Evolutionary conservation across 1,140 invertebrate genomes (phyloP), one percentile per base, ranked within the genome.

Genomic region (Hylyphantes graminicola): DNA sequence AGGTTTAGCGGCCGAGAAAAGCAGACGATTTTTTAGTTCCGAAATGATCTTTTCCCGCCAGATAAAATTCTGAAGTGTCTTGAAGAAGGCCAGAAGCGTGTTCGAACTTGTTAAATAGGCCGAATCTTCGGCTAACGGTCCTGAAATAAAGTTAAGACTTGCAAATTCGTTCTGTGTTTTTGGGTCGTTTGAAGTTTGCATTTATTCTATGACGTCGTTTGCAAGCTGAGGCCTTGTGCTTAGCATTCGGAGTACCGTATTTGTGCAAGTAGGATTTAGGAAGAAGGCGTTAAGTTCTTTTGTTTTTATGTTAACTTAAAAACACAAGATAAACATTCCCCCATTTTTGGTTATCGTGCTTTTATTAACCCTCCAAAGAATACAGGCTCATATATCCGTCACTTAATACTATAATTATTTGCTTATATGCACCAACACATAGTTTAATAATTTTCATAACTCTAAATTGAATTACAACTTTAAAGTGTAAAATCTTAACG

Each of bases 101-200:
- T 51, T 63, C 61, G 61, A 63, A 67, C 61, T 78, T 78, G 76
- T 78, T 78, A 78, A 78, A 67, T 78, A 78, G 76, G 64, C 63
- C 76, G 76, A 67, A 51, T 76, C 61, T 53, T 59, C 68, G 61
- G 48, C 59, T 63, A 76, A 76, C 59, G 74, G n/a, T 19, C 13
- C 72, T 13, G 5, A 35, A 51, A 11, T 73, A 48, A 70, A 53
- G 68, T n/a, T 35, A 70, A 70, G 53, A 70, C 65, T 70, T 70
- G 7, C 68, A 70, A 53, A 70, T 70, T 70, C 21, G 68, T 70
- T 68, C 65, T 70, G 50, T 70, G 51, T 70, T 59, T 54, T 51
- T 70, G 21, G 54, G 68, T 70, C 54, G 35, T 35, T 21, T 53
- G 15, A 51, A 7, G 15, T 70, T 10, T 15, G 11, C 68, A 70